A percentile compares a stretch with the other conserved stretches of the same genome.
These are phyloP conservation scores for Sphaerophoria rueppellii DNA, from an alignment of 2,888 invertebrate genomes.

Conservation along the genomic window DNA sequence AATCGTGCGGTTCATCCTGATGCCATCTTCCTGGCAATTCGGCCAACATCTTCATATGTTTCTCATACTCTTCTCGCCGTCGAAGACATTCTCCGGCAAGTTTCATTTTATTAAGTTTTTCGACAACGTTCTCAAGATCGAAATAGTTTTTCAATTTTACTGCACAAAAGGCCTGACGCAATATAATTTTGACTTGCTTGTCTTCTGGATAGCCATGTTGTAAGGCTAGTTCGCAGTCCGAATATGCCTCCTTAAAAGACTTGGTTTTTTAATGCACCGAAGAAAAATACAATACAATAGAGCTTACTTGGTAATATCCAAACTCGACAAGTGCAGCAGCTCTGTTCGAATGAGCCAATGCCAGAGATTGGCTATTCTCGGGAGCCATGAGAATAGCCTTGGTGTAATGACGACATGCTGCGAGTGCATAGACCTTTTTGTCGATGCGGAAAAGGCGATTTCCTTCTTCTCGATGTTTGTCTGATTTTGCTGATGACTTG, in stretches of 20 bases:
- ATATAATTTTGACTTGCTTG: conserved; percentile 54
- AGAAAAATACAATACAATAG: background rate
- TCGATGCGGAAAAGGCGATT: conserved; percentile 75
- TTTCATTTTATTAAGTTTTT: conserved; percentile 27
- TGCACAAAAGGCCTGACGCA: conserved; percentile 65
- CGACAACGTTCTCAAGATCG: conserved; percentile 36
- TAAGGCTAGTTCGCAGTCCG: conserved; percentile 79
- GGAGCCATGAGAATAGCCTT: conserved; percentile 78
- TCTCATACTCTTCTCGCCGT: conserved; percentile 30
- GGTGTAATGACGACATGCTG: conserved; percentile 78
- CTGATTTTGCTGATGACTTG: background rate
- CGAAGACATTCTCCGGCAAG: conserved; percentile 14
- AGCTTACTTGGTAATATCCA: conserved; percentile 76
- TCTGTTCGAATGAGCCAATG: conserved; percentile 79
- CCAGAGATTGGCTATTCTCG: conserved; percentile 73
- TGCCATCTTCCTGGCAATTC: background rate
- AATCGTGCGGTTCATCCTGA: background rate
- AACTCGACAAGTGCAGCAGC: conserved; percentile 79
- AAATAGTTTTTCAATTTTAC: conserved; percentile 29
- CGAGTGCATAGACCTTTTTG: conserved; percentile 66
- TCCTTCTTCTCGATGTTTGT: conserved; percentile 76
- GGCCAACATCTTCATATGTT: conserved; percentile 15
- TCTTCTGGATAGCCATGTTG: conserved; percentile 74
- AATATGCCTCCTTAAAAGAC: conserved; percentile 76
- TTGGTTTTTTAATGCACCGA: conserved; percentile 28